Conservation (phyloP, 2,888 invertebrate species). For the Caenorhabditis imperialis region DNA sequence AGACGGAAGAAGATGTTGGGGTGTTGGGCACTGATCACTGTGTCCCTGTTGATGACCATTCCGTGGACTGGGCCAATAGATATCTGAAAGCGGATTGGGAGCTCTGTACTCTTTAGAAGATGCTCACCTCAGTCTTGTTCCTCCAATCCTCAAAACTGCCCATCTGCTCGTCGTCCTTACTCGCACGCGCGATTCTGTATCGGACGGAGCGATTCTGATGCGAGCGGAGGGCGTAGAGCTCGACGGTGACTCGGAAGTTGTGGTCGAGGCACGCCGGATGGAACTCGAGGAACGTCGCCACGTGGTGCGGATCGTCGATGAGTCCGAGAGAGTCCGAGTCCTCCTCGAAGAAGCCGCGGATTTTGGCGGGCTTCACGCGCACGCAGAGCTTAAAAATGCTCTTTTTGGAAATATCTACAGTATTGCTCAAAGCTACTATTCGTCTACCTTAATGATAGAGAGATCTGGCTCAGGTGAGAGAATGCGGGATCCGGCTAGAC, state of each 20-base stretch:
- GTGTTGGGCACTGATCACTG: conserved; percentile 14
- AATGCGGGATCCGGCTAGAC: too few relatives aligned
- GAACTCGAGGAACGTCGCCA: conserved; percentile 15
- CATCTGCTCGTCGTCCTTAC: conserved; percentile 1
- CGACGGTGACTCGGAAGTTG: conserved; percentile 4
- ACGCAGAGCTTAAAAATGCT: conserved; percentile 25
- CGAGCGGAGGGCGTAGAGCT: conserved; percentile 34
- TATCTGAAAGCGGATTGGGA: conserved; percentile 3
- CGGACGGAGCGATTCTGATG: conserved; percentile 32
- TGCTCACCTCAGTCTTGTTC: not conserved
- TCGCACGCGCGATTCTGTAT: conserved; percentile 30
- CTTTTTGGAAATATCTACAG: too few relatives aligned
- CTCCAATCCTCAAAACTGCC: conserved; percentile 6
- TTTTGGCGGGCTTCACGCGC: conserved; percentile 3
- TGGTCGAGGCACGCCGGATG: conserved; percentile 18
- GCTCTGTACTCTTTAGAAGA: not conserved
- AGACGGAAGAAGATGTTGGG: conserved; percentile 43
- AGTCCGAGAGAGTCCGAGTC: conserved; percentile 26
- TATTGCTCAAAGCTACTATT: too few relatives aligned
- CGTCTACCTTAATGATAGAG: too few relatives aligned
- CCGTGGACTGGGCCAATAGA: conserved; percentile 23
- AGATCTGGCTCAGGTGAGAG: too few relatives aligned
- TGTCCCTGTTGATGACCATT: conserved; percentile 31
- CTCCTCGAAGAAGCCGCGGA: conserved; percentile 30
- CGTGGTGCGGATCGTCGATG: conserved; percentile 45